Base-by-base conservation (phyloP, 2,797 vertebrate genomes). In the Anguilla pacifica region DNA sequence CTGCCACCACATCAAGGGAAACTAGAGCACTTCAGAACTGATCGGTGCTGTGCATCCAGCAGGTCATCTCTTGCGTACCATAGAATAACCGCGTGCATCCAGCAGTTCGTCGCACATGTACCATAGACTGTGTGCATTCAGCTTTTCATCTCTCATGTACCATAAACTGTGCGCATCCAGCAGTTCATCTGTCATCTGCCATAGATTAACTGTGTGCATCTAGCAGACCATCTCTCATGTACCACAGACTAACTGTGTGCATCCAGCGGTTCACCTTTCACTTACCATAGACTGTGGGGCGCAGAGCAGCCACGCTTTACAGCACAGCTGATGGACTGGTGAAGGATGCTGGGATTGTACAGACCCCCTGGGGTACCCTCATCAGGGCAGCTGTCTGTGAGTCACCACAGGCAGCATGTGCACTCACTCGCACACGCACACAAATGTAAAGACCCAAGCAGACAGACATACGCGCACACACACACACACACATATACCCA, bases 1-100 rank as follows among this genome's bases (percentile, higher is more conserved):
- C 43, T 55, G 64, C 53, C 43, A 84, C 61, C 86, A 87, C 86
- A 87, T 84, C 81, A 84, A 84, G 67, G 61, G 49, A 49, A 72
- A 84, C 49, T 25, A 28, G 25, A n/a, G 28, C 31, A 72, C 57
- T 19, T 22, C 15, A 17, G 4, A 15, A 31, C 77, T 64, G n/a
- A 57, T 46, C 51, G 31, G 35, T 43, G 22, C 35, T 43, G 74
- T 22, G 74, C 74, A 77, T 39, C 74, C 74, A 39, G 74, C 31
- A 43, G 6, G 11, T 74, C 31, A 74, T 4, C 55, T 57, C 55
- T 17, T 17, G 17, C 10, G 17, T 57, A 11, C 55, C 55, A 7
- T 57, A 17, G 55, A 57, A 17, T 57, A 61, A 61, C 59, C 0
- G 59, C 15, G 59, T 61, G 13, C 59, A 61, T 61, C 59, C 11